Base-by-base conservation (phyloP, 1,140 invertebrate species). In the Saccostrea glomerata region DNA sequence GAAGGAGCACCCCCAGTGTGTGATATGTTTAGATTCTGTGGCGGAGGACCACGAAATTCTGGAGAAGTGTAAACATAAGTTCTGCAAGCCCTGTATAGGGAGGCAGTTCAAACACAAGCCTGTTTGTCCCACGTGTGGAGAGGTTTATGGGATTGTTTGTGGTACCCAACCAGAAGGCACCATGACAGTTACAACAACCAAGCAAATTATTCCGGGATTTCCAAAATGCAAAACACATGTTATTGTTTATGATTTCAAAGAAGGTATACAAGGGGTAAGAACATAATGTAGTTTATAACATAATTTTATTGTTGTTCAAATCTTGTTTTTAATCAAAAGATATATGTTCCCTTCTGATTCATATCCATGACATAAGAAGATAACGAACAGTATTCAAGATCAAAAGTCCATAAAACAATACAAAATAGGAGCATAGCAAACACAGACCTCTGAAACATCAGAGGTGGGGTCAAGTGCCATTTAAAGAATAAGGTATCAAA, bases 191-290 rank as follows among this genome's bases (percentile, higher is more conserved):
- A 5, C 85, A 15, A 87, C 56, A 1, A 17, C n/a, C 0, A 60
- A 84, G 7, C 77, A 83, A 56, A 70, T 85, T 13, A 12, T 85
- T 0, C 91, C 89, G 36, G 92, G 92, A 30, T 92, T 91, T 89
- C 87, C 91, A 11, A 86, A 87, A 47, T 66, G 77, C 85, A 91
- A 91, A 30, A 86, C 88, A 11, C 91, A 92, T 63, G 84, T 91
- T 5, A 92, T 94, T 30, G 90, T 15, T 3, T 94, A 94, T 86
- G 85, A 63, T 7, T 92, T 94, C 86, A 88, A 86, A 13, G 82
- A 89, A 88, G 93, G 93, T 13, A 87, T 87, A 40, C 93, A 94
- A 91, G 90, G 90, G 90, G 93, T 94, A 90, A 89, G 89, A 82
- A 30, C 15, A 30, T 63, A 20, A 9, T 47, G 47, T 9, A 47